Percentiles rank a stretch among this genome's conserved stretches.
These are phyloP conservation scores for Mirounga angustirostris DNA, from an alignment of 2,113 vertebrate genomes.

Conservation along the genomic window DNA sequence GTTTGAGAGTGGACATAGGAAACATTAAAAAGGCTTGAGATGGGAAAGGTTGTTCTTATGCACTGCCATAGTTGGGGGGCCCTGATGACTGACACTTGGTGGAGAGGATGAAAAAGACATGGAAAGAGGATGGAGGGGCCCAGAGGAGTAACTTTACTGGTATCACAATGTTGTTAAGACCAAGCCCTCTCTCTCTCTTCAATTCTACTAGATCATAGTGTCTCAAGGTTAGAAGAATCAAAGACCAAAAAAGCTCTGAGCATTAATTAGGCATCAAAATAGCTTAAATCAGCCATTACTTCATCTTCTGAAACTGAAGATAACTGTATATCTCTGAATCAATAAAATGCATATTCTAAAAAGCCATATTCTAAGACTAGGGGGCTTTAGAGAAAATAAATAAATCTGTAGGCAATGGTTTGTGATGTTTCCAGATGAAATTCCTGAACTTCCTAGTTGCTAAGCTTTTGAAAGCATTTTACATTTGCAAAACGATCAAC, in stretches of 20 bases:
- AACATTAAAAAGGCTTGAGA: background rate
- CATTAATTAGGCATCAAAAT: background rate
- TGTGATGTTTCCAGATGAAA: constrained; percentile 31
- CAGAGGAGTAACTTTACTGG: background rate
- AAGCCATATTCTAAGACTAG: background rate
- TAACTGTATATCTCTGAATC: background rate
- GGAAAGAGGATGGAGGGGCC: background rate
- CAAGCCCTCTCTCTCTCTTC: background rate
- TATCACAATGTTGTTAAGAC: background rate
- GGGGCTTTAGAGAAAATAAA: background rate
- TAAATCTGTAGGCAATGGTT: background rate
- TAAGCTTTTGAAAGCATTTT: constrained; percentile 53
- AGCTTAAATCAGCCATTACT: background rate
- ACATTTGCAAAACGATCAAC: constrained; percentile 10
- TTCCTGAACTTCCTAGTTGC: constrained; percentile 33
- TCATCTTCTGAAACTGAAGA: constrained; percentile 17
- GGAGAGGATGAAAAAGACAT: background rate
- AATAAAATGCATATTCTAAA: constrained; percentile 11
- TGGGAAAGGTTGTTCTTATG: background rate
- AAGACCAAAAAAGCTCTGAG: background rate
- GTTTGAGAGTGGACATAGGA: background rate
- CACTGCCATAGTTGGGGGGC: background rate
- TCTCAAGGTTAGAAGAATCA: constrained; percentile 2
- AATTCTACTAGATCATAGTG: background rate
- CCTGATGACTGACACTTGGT: background rate